Conservation (phyloP, 2,888 invertebrate genomes). For the Sceliomorpha sp. region DNA sequence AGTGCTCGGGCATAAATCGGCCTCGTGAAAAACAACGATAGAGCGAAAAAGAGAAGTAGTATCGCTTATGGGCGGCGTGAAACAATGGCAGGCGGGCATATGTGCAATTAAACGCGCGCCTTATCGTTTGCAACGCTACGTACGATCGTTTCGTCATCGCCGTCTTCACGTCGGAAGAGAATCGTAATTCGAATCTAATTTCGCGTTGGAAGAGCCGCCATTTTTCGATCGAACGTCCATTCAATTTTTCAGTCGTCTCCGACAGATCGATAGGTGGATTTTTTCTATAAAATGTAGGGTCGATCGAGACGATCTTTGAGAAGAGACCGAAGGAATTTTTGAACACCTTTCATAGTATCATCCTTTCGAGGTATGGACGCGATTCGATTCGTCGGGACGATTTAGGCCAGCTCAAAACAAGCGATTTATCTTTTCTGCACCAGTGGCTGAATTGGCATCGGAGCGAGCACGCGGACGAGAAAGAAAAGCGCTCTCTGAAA, state of each 20-base stretch:
- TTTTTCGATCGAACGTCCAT: too few relatives aligned
- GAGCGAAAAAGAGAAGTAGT: conserved; percentile 9
- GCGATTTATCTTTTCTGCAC: conserved; percentile 76
- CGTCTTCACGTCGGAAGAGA: conserved; percentile 8
- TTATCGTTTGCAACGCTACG: conserved; percentile 56
- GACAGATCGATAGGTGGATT: too few relatives aligned
- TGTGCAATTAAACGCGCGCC: conserved; percentile 57
- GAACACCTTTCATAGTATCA: conserved; percentile 27
- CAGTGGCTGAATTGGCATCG: conserved; percentile 68
- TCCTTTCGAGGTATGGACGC: conserved; percentile 27
- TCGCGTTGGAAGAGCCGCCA: too few relatives aligned
- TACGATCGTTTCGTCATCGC: conserved; percentile 23
- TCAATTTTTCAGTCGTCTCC: too few relatives aligned
- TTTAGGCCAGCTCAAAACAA: conserved; percentile 71
- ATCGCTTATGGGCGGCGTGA: conserved; percentile 46
- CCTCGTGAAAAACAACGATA: conserved; percentile 11
- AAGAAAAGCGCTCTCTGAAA: conserved; percentile 68
- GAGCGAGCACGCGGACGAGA: conserved; percentile 57
- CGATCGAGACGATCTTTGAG: too few relatives aligned
- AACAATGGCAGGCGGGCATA: conserved; percentile 56
- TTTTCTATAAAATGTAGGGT: too few relatives aligned
- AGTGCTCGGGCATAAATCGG: too few relatives aligned
- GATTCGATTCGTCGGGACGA: conserved; percentile 60
- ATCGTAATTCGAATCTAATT: too few relatives aligned
- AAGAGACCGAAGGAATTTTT: conserved; percentile 20